A percentile compares a stretch with the other conserved stretches of the same genome.
Evolutionary conservation across 2,113 vertebrate species (phyloP).

Genomic region (Erythrocebus patas): DNA sequence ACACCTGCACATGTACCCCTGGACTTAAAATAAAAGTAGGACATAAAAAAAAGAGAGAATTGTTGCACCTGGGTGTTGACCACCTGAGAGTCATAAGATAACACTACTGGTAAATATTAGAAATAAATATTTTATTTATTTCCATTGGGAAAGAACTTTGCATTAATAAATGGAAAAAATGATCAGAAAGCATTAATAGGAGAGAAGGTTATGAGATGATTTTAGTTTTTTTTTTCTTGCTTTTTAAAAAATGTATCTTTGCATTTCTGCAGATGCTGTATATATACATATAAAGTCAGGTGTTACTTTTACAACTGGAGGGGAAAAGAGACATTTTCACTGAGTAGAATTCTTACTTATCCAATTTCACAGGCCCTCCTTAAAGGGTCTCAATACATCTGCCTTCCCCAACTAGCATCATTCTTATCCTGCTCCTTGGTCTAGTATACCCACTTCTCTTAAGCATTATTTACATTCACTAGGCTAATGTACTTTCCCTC

Average conservation of each 20-base stretch:
- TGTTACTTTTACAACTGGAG: not conserved
- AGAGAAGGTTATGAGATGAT: not conserved
- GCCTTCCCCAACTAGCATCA: not conserved
- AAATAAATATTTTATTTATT: slow-evolving; percentile 5
- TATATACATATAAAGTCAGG: no score
- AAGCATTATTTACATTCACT: not conserved
- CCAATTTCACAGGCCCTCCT: not conserved
- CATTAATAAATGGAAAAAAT: not conserved
- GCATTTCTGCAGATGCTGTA: not conserved
- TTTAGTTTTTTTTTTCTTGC: not conserved
- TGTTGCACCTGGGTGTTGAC: not conserved
- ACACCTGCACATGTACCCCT: no score
- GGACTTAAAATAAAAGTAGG: no score
- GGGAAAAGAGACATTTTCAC: not conserved
- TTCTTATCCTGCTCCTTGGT: not conserved
- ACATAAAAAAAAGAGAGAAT: no score
- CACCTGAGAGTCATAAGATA: not conserved
- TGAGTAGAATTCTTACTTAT: not conserved
- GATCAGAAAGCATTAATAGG: no score
- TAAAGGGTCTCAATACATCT: not conserved
- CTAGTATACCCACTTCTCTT: not conserved
- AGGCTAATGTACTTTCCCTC: not conserved
- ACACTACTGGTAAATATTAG: not conserved
- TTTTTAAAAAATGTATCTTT: not conserved
- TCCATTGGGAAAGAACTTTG: not conserved